Base-by-base conservation (phyloP, 1,140 invertebrate species). In the Drosophila repleta region DNA sequence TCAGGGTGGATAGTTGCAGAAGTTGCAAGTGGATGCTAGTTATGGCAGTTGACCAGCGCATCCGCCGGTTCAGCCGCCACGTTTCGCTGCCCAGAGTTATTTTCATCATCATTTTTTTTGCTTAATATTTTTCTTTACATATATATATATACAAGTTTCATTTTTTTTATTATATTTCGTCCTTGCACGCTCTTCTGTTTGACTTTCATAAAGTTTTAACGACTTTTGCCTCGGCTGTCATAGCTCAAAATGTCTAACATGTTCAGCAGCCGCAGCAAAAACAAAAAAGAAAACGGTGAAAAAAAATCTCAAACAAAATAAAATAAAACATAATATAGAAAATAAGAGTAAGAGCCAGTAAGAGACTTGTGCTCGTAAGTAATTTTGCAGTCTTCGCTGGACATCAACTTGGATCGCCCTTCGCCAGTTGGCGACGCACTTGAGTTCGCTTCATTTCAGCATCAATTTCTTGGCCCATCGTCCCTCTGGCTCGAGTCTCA, bases 141-240 rank as follows among this genome's bases (percentile, higher is more conserved):
- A 41, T 76, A 43, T n/a, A 39, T n/a, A 41, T 62, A 13, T 20
- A 57, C 65, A 65, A 11, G 32, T 35, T 41, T 15, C 37, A 41
- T 41, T 29, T 29, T 43, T 53, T 53, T 48, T 53, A 41, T 35
- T 52, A 70, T 32, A 45, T 52, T 49, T 49, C 57, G 65, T 74
- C 49, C 62, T 63, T 64, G 69, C 70, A 62, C 77, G 82, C 76
- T 88, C 67, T 76, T 75, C 79, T 89, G 84, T 90, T 90, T 90
- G 88, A 90, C 88, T 90, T 90, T 90, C 88, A 90, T 90, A 90
- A 90, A 90, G 79, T 90, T 90, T 89, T 90, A 90, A 90, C 83
- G 88, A 90, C 88, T 90, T 90, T 89, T 90, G 88, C 87, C 79
- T 76, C 73, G 76, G 70, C 83, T 73, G 60, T 66, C 82, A 72